phyloP scores from a whole-genome alignment of 2,888 invertebrate species.

The Apodemia zela region DNA sequence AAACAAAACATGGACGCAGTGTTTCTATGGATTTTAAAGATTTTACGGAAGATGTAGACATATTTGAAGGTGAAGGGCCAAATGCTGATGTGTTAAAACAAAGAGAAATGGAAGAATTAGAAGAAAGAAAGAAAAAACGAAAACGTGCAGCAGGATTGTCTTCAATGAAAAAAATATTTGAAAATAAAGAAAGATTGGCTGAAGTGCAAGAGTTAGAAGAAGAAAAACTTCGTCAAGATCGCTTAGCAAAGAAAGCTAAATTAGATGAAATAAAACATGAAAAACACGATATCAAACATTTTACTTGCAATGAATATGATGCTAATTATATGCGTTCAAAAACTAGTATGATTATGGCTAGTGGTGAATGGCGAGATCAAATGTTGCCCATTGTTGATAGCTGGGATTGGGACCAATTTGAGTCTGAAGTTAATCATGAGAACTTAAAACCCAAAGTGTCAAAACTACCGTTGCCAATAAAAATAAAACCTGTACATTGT shows the following conservation, averaged over 20 bases:
- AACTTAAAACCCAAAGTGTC: constrained; percentile 68
- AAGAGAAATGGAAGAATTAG: constrained; percentile 78
- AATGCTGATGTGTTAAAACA: constrained; percentile 82
- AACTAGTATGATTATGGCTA: constrained; percentile 69
- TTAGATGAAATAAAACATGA: constrained; percentile 64
- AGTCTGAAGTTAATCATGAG: constrained; percentile 75
- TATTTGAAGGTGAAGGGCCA: constrained; percentile 87
- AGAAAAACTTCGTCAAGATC: constrained; percentile 63
- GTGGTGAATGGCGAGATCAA: constrained; percentile 82
- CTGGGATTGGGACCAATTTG: constrained; percentile 83
- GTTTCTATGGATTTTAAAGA: constrained; percentile 86
- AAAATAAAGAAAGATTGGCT: constrained; percentile 86
- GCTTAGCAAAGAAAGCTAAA: constrained; percentile 64
- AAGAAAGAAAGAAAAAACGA: constrained; percentile 77
- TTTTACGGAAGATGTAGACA: constrained; percentile 77
- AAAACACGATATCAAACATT: constrained; percentile 70
- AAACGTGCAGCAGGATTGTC: constrained; percentile 83
- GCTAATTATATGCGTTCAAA: constrained; percentile 74
- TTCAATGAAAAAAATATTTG: constrained; percentile 86
- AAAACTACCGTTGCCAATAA: constrained; percentile 69
- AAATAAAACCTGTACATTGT: constrained; percentile 69
- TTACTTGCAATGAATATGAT: constrained; percentile 70
- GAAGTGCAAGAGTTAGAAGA: constrained; percentile 82
- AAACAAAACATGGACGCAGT: constrained; percentile 86
- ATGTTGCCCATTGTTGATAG: constrained; percentile 82